Base-by-base conservation (phyloP, 1,140 invertebrate species). In the Melanaphis sacchari region DNA sequence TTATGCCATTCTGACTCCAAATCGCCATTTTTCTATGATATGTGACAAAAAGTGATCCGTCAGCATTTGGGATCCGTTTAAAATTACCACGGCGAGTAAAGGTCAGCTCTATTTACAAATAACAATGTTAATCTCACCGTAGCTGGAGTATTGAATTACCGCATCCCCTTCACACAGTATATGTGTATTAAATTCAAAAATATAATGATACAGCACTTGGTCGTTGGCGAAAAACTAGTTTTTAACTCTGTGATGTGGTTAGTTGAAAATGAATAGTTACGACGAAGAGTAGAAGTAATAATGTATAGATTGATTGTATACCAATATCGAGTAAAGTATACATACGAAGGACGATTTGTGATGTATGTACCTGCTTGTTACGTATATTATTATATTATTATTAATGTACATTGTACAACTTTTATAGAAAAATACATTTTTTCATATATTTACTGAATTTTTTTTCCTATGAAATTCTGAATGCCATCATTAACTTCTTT, bases 1-100 rank as follows among this genome's bases (percentile, higher is more conserved):
- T n/a, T 5, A 36, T 22, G 3, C 15, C 11, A 31, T 31, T 31
- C 26, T 31, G 26, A 43, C 43, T 43, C 43, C 43, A 43, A 43
- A 43, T 43, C 43, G 7, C 43, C 43, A 43, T 43, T 43, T 9
- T 9, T 2, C 43, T 43, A 43, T 43, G 43, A 43, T n/a, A 9
- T 22, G 49, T 59, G 89, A 90, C 89, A 59, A 59, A n/a, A 59
- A 90, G 38, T 59, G 52, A 59, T 52, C 0, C 38, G 52, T 26
- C 89, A 90, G 36, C 9, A 36, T 46, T 21, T 40, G 54, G 52
- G 52, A 90, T 90, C 52, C 89, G 89, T 90, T 59, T 59, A 59
- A 54, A 59, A 90, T 90, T 40, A 54, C 49, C 1, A 8, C 38
- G 52, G 1, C 11, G 26, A 41, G 40, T 90, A 41, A 90, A 90